A percentile compares a stretch with the other conserved stretches of the same genome.
phyloP scores from a whole-genome alignment of 1,140 invertebrate genomes.

The Drosophila nikananu region DNA sequence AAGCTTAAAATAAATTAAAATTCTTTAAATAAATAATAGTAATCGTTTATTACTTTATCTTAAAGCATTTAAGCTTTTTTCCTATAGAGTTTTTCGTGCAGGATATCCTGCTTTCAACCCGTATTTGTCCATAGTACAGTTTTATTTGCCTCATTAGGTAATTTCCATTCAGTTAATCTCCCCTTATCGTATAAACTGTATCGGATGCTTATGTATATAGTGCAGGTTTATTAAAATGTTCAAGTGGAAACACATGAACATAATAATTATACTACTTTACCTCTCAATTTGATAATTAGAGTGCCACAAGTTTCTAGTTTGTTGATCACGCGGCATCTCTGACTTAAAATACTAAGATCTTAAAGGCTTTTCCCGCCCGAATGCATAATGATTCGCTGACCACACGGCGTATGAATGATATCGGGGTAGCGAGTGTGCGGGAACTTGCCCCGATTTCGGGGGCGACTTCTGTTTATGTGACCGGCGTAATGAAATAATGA shows the following conservation, averaged over 20 bases:
- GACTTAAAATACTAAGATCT: conserved; percentile 13
- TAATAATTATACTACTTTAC: conserved; percentile 26
- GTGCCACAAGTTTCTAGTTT: background rate
- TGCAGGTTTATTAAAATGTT: conserved; percentile 7
- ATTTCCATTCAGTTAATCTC: conserved; percentile 24
- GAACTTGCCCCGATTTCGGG: conserved; percentile 13
- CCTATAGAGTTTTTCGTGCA: background rate
- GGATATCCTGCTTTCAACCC: background rate
- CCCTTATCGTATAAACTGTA: background rate
- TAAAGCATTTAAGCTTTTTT: background rate
- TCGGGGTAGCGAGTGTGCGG: conserved; percentile 2
- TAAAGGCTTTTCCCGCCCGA: conserved; percentile 11
- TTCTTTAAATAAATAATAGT: background rate
- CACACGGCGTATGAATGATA: conserved; percentile 43
- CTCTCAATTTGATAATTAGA: conserved; percentile 1
- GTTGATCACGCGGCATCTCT: conserved; percentile 7
- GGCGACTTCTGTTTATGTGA: conserved; percentile 43
- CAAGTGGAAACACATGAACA: conserved; percentile 11
- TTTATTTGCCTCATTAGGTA: conserved; percentile 6
- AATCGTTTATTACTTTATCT: background rate
- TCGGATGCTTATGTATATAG: conserved; percentile 6
- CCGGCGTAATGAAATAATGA: conserved; percentile 45
- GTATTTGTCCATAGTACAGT: background rate
- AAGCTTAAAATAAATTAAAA: background rate
- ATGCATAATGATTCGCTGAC: conserved; percentile 11